Evolutionary conservation across 1,140 invertebrate genomes (phyloP), one percentile per base, ranked within the genome.

Genomic region (Ips typographus): DNA sequence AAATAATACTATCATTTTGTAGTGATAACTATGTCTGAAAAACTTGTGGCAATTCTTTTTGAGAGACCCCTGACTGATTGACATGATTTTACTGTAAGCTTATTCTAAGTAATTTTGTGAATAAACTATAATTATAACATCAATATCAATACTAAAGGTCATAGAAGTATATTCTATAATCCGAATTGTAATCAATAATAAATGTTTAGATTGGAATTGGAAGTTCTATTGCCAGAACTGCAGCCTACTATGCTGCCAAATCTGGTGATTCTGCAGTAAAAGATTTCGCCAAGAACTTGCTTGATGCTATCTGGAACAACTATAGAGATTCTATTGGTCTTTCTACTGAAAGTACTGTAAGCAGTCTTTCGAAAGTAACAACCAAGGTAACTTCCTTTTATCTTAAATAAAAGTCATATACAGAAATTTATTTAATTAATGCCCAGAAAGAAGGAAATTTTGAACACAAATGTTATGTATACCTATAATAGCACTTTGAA

Each of bases 231-330:
- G 71, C 71, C 36, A 62, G 71, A 58, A 70, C 71, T 38, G 43
- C 70, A 3, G n/a, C 63, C 3, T 73, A 67, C 68, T 73, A 73
- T 40, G 71, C 71, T 42, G 68, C 71, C 7, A 73, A 73, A 65
- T 64, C 71, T 36, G 62, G 62, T 5, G 67, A 73, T 49, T 36
- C 36, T 4, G 40, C 37, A 7, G 71, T 65, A 40, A 73, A 73
- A 39, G 41, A 63, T 2, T 43, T 40, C 2, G 71, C 71, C 40
- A 73, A 73, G 59, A 63, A 73, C 53, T 53, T 73, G 5, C 64
- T 73, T 22, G 71, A 73, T 44, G 68, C 22, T 3, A 40, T 73
- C 36, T 70, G 64, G 61, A 52, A 40, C 2, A 55, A 43, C 22
- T 68, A 70, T 55, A 64, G 69, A 64, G 62, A 59, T 36, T 41